Evolutionary conservation across 2,888 invertebrate genomes (phyloP), one percentile per base, ranked within the genome.

Genomic region (Eristalis tenax): DNA sequence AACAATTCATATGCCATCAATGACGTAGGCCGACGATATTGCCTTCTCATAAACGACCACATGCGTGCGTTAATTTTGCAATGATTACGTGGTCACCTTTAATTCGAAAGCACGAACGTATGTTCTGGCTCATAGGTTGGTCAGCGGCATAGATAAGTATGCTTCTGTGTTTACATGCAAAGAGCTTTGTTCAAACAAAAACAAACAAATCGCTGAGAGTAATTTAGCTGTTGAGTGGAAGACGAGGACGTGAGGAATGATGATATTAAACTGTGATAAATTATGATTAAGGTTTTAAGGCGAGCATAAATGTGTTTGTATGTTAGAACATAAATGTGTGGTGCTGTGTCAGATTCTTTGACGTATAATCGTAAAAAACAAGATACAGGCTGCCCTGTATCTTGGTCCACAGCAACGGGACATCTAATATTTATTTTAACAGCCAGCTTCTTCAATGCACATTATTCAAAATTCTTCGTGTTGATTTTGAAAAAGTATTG

Each of bases 11-110:
- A 28, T 38, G 26, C 50, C 70, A 70, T 78, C 78, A 28, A 11
- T 32, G 38, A 28, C 70, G 71, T 70, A 18, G 38, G 22, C 38
- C 11, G 38, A 22, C 56, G 6, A 50, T 6, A 35, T 40, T 64
- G 68, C 61, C 28, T 38, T 63, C 38, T 26, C 63, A 63, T 15
- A 8, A 43, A 59, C 57, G 35, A 65, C 1, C 66, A 66, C 64
- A 13, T 57, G 23, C 40, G 71, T 40, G 61, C 61, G 26, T 40
- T 63, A 18, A 63, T 63, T 68, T 43, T 43, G 68, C 59, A 68
- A 40, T 8, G 26, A 32, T 59, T 43, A 77, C 70, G 79, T 79
- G 79, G 56, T 79, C 57, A 11, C n/a, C 18, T 59, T 13, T 8
- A 22, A 70, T 79, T 71, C 57, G 79, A 23, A 2, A 28, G 13